Conservation (phyloP, 2,797 vertebrate species). For the Meriones psammophilus region DNA sequence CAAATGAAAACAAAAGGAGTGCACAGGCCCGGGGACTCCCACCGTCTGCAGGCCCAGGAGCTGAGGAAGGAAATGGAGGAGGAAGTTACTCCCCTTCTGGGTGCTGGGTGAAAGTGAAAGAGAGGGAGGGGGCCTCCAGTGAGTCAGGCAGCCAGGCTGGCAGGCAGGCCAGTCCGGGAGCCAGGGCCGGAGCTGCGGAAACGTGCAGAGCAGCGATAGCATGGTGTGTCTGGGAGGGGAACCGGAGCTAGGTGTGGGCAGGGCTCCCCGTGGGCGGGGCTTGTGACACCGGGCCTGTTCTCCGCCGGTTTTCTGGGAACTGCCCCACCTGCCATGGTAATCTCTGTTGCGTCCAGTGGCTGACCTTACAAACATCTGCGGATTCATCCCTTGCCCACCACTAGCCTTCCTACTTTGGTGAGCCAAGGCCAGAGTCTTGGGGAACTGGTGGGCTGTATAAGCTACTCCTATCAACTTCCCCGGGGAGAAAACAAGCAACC, state of each 20-base stretch:
- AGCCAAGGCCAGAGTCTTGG: neutral
- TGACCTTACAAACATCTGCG: constrained; percentile 33
- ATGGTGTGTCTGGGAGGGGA: neutral
- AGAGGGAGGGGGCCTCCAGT: constrained; percentile 44
- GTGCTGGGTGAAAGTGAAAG: constrained; percentile 83
- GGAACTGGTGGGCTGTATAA: neutral
- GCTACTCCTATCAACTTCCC: neutral
- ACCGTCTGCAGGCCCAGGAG: neutral
- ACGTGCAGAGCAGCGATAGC: constrained; percentile 63
- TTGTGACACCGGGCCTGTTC: neutral
- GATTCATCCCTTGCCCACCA: neutral
- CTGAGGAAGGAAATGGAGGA: constrained; percentile 77
- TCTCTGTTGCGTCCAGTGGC: neutral
- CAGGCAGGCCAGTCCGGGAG: neutral
- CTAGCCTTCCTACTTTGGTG: neutral
- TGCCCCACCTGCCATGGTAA: neutral
- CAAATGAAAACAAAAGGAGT: constrained; percentile 18
- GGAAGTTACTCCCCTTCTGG: constrained; percentile 79
- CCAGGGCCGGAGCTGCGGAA: constrained; percentile 57
- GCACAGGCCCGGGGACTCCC: neutral
- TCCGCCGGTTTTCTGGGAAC: constrained; percentile 60
- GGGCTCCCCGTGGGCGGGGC: neutral
- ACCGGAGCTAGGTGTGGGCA: neutral
- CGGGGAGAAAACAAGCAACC: neutral
- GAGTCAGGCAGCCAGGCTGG: constrained; percentile 63